Base-by-base conservation (phyloP, 2,888 invertebrate genomes). In the Brachynemurus nebulosus region DNA sequence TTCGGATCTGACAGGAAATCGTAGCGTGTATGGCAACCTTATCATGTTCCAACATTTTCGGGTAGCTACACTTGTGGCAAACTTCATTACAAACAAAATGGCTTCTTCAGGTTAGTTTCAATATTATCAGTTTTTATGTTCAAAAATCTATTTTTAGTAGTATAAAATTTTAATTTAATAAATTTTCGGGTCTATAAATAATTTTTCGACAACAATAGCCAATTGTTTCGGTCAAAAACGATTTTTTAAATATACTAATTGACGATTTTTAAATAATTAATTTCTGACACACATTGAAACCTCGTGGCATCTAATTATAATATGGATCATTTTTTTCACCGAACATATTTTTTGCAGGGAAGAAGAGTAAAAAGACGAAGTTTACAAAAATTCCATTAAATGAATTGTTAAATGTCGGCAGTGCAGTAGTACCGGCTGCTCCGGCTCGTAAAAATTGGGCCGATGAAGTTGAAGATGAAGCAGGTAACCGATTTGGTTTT, bases 341-440 rank as follows among this genome's bases (percentile, higher is more conserved):
- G 21, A 38, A 36, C n/a, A n/a, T n/a, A n/a, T n/a, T 38, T 50
- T 42, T 61, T 57, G 43, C 70, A 85, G 84, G 76, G 67, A 89
- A 82, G 75, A 89, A 83, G 73, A 78, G 73, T 64, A 88, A 82
- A 72, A 91, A 85, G 72, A 73, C 74, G 66, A 89, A 86, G 73
- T 86, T 86, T 63, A 84, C 80, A 62, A 82, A 83, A 51, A 67
- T 90, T 58, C 76, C 79, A 55, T 70, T 92, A 58, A 85, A 79
- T 63, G 81, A 82, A 57, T 90, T 92, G 63, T 70, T 91, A 54
- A 79, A 80, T 50, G 80, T 81, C 59, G 61, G 63, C 41, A 14
- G 18, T 11, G 72, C 77, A 45, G 70, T 68, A 44, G 57, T 65
- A 44, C 67, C 71, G 42, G 60, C 64, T 40, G 55, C 74, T 46